These are phyloP conservation scores for Phalacrocorax brasilianus DNA, from an alignment of 2,113 vertebrate species.

Conservation along the genomic window DNA sequence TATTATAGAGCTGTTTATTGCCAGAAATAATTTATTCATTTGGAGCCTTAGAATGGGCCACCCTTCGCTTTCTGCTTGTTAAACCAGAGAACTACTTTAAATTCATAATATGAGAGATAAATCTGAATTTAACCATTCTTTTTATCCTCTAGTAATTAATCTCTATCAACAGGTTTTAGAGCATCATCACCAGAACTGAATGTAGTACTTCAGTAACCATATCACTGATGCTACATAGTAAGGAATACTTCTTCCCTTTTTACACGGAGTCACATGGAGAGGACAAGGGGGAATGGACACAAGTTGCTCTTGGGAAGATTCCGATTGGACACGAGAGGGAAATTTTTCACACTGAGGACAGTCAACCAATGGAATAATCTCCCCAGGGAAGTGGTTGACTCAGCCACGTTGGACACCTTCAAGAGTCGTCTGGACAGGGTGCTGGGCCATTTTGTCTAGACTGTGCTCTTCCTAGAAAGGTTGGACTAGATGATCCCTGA, in stretches of 20 bases:
- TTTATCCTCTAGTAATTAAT: background rate
- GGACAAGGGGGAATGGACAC: too few species aligned
- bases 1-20: background rate
- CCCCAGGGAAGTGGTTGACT: too few species aligned
- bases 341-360: too few species aligned
- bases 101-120: background rate
- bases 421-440: too few species aligned
- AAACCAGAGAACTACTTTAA: background rate
- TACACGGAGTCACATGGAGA: too few species aligned
- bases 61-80: background rate
- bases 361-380: too few species aligned
- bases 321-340: too few species aligned
- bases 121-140: background rate
- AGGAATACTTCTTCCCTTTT: background rate
- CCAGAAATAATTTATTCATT: background rate
- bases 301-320: too few species aligned
- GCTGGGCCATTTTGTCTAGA: too few species aligned
- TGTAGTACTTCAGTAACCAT: background rate
- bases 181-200: background rate
- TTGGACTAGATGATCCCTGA: too few species aligned
- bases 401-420: too few species aligned
- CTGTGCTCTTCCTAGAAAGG: too few species aligned
- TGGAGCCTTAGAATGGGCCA: background rate
- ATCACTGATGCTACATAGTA: background rate
- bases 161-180: slow-evolving; percentile 3